Evolutionary conservation across 2,113 vertebrate species (phyloP), one percentile per base, ranked within the genome.

Genomic region (Saccopteryx bilineata): DNA sequence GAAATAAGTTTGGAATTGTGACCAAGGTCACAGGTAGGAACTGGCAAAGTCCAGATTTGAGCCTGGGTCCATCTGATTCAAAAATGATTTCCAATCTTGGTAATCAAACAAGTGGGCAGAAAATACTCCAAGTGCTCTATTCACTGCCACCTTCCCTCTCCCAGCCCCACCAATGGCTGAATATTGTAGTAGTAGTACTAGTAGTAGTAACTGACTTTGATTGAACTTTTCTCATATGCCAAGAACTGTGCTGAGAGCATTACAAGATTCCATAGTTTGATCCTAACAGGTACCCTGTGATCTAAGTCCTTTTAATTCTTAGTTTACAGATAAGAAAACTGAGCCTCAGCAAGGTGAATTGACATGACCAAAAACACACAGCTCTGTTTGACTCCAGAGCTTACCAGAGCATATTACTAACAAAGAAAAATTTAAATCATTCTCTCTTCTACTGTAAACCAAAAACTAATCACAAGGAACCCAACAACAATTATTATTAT

Each of bases 81-180:
- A 23, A 88, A 91, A 78, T 92, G 23, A 95, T 86, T 91, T 84
- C 72, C 50, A 75, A 54, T 92, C 39, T 88, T 89, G 66, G 60
- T 46, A 82, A 76, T 61, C 15, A 74, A 46, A 91, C 28, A 87
- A 56, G 50, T 71, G 33, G 69, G 74, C 85, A 33, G 58, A 84
- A 96, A 87, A 87, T 13, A 72, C 23, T 78, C 14, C 8, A 92
- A 94, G 31, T 52, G 4, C 24, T 84, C 23, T 28, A 21, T 11
- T 95, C 33, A 46, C 63, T 69, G 48, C 65, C 58, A 46, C 14
- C 3, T 39, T 60, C 31, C 19, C 60, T 75, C 18, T 24, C 50
- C 48, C 50, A 76, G 15, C 10, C 61, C 31, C 2, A 56, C 21
- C 56, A 76, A 68, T 65, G 31, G 17, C 80, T 93, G 58, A 91